These are phyloP conservation scores for Epicampocera succincta DNA, from an alignment of 2,888 invertebrate genomes.

Conservation along the genomic window DNA sequence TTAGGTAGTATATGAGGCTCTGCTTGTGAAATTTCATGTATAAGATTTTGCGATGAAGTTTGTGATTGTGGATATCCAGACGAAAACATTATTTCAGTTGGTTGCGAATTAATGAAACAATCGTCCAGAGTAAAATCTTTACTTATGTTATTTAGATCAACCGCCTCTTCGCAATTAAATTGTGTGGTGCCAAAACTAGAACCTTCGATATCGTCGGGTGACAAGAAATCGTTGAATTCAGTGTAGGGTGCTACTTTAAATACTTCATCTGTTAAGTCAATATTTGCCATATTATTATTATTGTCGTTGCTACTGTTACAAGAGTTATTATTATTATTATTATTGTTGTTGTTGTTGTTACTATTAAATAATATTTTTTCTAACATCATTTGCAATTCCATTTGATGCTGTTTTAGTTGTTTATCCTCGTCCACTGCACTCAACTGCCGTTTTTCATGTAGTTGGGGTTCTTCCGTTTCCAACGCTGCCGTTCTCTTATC, in stretches of 20 bases:
- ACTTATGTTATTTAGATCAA: conserved; percentile 63
- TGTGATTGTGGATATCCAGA: conserved; percentile 36
- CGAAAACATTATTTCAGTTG: conserved; percentile 55
- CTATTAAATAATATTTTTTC: conserved; percentile 58
- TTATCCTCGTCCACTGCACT: conserved; percentile 42
- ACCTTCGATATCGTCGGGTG: conserved; percentile 40
- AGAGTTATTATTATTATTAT: conserved; percentile 37
- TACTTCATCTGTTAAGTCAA: conserved; percentile 39
- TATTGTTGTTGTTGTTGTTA: conserved; percentile 56
- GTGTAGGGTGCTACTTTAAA: conserved; percentile 63
- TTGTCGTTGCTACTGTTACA: too few species aligned
- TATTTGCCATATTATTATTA: conserved; percentile 56
- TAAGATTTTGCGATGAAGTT: conserved; percentile 48
- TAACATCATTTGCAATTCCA: conserved; percentile 71
- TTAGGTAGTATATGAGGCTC: conserved; percentile 58
- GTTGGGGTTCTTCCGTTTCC: conserved; percentile 27
- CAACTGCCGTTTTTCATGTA: conserved; percentile 41
- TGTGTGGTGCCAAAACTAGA: conserved; percentile 33
- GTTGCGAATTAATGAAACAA: conserved; percentile 45
- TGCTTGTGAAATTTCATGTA: conserved; percentile 52
- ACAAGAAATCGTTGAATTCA: conserved; percentile 62
- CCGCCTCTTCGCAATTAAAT: conserved; percentile 64
- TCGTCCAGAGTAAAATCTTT: conserved; percentile 52
- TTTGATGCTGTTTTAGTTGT: conserved; percentile 69
- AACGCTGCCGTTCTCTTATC: conserved; percentile 64